Evolutionary conservation across 2,113 vertebrate genomes (phyloP), one percentile per base, ranked within the genome.

Genomic region (Rynchops niger): DNA sequence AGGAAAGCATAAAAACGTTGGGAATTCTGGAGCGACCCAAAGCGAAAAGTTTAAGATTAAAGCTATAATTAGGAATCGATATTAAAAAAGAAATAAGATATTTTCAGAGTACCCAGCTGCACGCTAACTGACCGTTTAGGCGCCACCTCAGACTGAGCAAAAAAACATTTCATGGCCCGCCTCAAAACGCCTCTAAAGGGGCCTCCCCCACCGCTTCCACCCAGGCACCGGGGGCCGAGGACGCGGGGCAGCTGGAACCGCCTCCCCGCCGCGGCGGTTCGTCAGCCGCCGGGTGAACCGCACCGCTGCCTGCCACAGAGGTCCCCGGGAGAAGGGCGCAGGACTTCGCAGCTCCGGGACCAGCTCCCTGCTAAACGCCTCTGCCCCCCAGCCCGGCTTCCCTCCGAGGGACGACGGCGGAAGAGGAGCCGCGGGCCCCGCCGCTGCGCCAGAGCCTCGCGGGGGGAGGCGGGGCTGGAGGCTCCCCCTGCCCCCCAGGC

Each of bases 1-100:
- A 29, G 8, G 1, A 10, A 67, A 76, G 21, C n/a, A 38, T 10
- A 5, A 61, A 53, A 82, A 13, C 29, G 3, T 5, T 19, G 6
- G 32, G 47, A 40, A 66, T 22, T 7, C 11, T 1, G 3, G 10
- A 53, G 6, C n/a, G 9, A 40, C 3, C 6, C 2, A 1, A 36
- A 62, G 3, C 1, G 0, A 40, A 4, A 47, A 3, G 3, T 9
- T 65, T 9, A n/a, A 65, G 7, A 7, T 6, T 45, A 50, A 9
- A 49, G 21, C 5, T 15, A 1, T 7, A n/a, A 16, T 3, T 5
- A 53, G 4, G 13, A 62, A 66, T 1, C 30, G 1, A 4, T 16
- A 45, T 29, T 23, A 25, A 21, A 30, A 45, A 61, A 12, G 17
- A 47, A 5, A 52, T 15, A 38, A 19, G 2, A 6, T 4, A 11